Percentiles rank a stretch among this genome's conserved stretches.
Conservation (phyloP, 2,113 vertebrate species). For the Chaetorhynchus papuensis region DNA sequence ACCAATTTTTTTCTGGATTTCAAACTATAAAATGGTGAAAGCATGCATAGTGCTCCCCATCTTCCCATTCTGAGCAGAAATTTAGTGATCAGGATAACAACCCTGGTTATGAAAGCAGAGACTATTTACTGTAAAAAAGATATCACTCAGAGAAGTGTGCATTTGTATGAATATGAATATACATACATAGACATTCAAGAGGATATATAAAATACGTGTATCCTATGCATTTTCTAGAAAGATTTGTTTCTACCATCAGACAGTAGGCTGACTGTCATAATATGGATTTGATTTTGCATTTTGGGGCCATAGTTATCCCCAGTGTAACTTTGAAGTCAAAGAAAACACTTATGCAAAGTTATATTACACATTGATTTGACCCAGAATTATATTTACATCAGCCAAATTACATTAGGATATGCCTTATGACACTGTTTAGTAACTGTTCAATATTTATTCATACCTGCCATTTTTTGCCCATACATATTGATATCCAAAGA, state of each 20-base stretch:
- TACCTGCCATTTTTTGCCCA: neutral
- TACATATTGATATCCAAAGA: neutral
- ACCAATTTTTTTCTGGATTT: neutral
- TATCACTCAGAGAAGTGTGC: neutral
- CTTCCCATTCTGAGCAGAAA: neutral
- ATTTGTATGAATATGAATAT: neutral
- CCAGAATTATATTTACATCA: neutral
- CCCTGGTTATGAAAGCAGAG: conserved; percentile 24
- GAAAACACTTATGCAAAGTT: neutral
- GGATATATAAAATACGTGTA: neutral
- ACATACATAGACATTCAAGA: neutral
- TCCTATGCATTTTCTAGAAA: neutral
- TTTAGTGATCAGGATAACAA: neutral
- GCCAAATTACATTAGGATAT: neutral
- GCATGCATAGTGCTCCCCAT: neutral
- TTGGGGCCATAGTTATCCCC: neutral
- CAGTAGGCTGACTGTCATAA: neutral
- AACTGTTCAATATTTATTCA: neutral
- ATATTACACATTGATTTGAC: neutral
- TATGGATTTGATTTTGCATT: neutral
- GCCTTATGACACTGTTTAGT: neutral
- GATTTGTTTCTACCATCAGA: neutral
- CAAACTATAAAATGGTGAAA: conserved; percentile 37
- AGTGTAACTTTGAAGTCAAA: neutral
- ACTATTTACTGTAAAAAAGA: neutral